These are phyloP conservation scores for Ibidorhyncha struthersii DNA, from an alignment of 2,113 vertebrate species.

Conservation along the genomic window DNA sequence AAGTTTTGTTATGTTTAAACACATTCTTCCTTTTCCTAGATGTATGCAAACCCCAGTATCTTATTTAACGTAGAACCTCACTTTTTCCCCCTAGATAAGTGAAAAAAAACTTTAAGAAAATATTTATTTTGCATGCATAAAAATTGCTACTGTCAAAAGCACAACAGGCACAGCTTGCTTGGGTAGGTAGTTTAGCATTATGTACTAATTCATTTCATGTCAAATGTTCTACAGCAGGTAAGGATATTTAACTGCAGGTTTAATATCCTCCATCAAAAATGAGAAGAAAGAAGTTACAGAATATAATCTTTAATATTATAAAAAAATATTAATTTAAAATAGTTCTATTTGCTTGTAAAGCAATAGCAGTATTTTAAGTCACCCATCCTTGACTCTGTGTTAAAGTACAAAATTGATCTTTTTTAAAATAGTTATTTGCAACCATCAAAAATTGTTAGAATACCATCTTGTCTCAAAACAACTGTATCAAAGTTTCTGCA, in stretches of 20 bases:
- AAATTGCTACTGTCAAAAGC: not conserved
- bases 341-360: not conserved
- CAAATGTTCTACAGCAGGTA: not conserved
- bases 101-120: not conserved
- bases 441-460: not conserved
- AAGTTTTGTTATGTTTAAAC: not conserved
- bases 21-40: not conserved
- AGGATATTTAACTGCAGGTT: not conserved
- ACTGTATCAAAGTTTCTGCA: not conserved
- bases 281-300: not conserved
- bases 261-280: constrained; percentile 7
- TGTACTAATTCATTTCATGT: not conserved
- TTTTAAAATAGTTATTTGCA: not conserved
- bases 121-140: not conserved
- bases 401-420: not conserved
- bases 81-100: not conserved
- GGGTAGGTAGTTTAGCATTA: not conserved
- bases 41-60: not conserved
- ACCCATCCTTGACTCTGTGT: not conserved
- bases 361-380: not conserved
- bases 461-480: not conserved
- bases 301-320: not conserved
- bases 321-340: constrained; percentile 7
- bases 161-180: not conserved
- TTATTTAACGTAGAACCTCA: not conserved